Evolutionary conservation across 2,113 vertebrate species (phyloP).

Genomic region (Pelmatolapia mariae): DNA sequence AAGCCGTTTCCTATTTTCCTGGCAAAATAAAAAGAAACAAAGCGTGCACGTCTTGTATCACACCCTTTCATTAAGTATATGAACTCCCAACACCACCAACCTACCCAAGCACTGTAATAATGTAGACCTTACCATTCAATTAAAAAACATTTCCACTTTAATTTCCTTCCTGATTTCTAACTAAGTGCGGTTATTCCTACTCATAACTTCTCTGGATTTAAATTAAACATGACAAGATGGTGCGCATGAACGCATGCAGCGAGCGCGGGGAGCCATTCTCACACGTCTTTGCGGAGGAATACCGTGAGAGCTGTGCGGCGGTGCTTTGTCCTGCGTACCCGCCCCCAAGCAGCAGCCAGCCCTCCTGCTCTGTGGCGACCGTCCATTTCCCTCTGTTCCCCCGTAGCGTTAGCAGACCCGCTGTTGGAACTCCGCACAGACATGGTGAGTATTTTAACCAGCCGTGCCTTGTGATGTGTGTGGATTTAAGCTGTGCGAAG

Average conservation of each 20-base stretch:
- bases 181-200: background rate
- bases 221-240: background rate
- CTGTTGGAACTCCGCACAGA: background rate
- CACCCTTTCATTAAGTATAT: background rate
- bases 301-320: background rate
- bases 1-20: background rate
- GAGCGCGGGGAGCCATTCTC: background rate
- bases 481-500: background rate
- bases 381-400: slow-evolving; percentile 44
- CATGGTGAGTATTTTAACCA: slow-evolving; percentile 54
- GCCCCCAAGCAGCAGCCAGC: slow-evolving; percentile 4
- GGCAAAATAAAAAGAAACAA: background rate
- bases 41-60: background rate
- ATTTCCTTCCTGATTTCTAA: background rate
- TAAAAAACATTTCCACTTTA: background rate
- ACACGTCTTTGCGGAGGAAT: slow-evolving; percentile 46
- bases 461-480: background rate
- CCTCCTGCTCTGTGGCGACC: slow-evolving; percentile 10
- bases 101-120: background rate
- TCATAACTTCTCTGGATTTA: background rate
- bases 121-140: background rate
- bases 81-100: background rate
- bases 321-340: slow-evolving; percentile 33
- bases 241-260: background rate
- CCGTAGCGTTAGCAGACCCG: slow-evolving; percentile 17